Base-by-base conservation (phyloP, 2,888 invertebrate species). In the Chloroclystis v-ata region DNA sequence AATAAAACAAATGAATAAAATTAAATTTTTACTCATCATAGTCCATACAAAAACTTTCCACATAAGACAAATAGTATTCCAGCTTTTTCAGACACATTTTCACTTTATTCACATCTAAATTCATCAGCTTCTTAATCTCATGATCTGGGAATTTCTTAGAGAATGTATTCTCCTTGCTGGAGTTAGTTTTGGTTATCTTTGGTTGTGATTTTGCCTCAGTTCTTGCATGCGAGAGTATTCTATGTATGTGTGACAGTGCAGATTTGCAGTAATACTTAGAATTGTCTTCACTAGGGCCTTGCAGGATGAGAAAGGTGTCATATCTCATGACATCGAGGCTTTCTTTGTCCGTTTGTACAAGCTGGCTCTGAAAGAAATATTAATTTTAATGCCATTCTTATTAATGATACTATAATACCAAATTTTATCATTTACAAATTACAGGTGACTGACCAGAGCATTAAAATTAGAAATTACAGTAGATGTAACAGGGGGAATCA, bases 51-150 rank as follows among this genome's bases (percentile, higher is more conserved):
- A 67, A 75, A 60, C 72, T 75, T 48, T 90, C 90, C 25, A 91
- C 73, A 86, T 88, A 94, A 0, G 93, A 91, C 49, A 94, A 75
- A 75, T 92, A 92, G 78, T 91, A 95, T 67, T 94, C 92, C 1
- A 94, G 65, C 81, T 94, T 95, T 65, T 91, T 93, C 0, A 90
- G 66, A 56, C 89, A 78, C 47, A 87, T 82, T 56, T 89, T 89
- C 5, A 92, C 63, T 71, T 89, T 90, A 35, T 78, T 82, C 38
- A 84, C 70, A 48, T 90, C 82, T 56, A 92, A 66, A n/a, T 77
- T 67, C 37, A 89, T 82, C 35, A 86, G 71, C 52, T 89, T 73
- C 9, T 88, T 82, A 26, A 72, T 78, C 38, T 81, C 78, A 47
- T 89, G 84, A 8, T 90, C 89, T 0, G 89, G 86, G 47, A 91